A percentile compares a stretch with the other conserved stretches of the same genome.
Evolutionary conservation across 1,140 invertebrate species (phyloP).

Genomic region (Drosophila quadrilineata): DNA sequence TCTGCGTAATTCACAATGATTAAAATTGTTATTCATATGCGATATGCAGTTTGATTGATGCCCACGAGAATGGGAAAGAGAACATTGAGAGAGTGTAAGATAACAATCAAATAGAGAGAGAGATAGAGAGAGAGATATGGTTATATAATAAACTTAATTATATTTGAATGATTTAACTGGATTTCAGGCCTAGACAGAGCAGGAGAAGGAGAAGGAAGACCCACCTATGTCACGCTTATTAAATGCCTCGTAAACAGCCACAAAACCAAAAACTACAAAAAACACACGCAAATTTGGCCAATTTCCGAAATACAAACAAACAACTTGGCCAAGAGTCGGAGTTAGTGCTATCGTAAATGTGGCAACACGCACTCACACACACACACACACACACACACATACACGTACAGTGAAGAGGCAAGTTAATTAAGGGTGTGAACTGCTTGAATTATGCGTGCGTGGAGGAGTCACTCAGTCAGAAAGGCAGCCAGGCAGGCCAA

Average conservation of each 20-base stretch:
- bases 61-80: background rate
- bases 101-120: too few species aligned
- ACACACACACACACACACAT: slow-evolving; percentile 4
- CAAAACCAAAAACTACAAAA: background rate
- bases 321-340: slow-evolving; percentile 35
- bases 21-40: slow-evolving; percentile 71
- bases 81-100: background rate
- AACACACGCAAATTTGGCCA: slow-evolving; percentile 53
- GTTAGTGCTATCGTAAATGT: slow-evolving; percentile 22
- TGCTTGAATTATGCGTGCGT: slow-evolving; percentile 79
- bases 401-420: slow-evolving; percentile 17
- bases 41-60: slow-evolving; percentile 36
- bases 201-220: background rate
- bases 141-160: too few species aligned
- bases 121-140: too few species aligned
- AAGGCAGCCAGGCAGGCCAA: too few species aligned
- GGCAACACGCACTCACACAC: slow-evolving; percentile 59
- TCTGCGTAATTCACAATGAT: slow-evolving; percentile 68
- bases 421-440: slow-evolving; percentile 81
- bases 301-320: slow-evolving; percentile 18
- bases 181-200: background rate
- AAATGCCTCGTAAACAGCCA: slow-evolving; percentile 62
- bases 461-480: slow-evolving; percentile 24
- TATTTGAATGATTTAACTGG: background rate
- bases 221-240: slow-evolving; percentile 44